Conservation (phyloP, 1,140 invertebrate species). For the Panonychus citri region DNA sequence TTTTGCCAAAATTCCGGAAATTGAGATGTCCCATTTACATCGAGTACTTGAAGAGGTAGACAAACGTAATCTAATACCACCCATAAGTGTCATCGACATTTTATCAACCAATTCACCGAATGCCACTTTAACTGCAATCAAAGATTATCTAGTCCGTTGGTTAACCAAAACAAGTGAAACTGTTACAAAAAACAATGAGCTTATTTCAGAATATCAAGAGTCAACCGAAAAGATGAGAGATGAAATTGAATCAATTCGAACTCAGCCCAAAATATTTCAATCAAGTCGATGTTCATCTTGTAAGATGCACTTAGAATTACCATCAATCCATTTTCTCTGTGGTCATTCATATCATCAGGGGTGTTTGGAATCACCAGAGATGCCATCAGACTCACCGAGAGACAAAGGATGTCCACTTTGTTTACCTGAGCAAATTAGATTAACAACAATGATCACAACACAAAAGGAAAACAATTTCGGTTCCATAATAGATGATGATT, state of each 20-base stretch:
- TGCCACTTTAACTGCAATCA: constrained; percentile 41
- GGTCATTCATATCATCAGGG: constrained; percentile 80
- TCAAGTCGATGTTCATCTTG: constrained; percentile 63
- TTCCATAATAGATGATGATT: no score
- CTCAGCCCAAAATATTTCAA: constrained; percentile 43
- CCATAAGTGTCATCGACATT: constrained; percentile 58
- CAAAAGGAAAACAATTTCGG: no score
- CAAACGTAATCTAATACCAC: constrained; percentile 51
- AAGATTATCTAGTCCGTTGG: constrained; percentile 47
- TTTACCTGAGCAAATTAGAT: constrained; percentile 35
- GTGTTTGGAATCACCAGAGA: constrained; percentile 60
- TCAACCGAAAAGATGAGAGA: constrained; percentile 50
- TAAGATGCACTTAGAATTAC: constrained; percentile 58
- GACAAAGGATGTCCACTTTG: constrained; percentile 65
- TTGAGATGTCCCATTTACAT: constrained; percentile 29
- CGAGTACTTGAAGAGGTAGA: constrained; percentile 46
- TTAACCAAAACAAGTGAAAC: constrained; percentile 49
- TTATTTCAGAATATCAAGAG: constrained; percentile 45
- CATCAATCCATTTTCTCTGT: constrained; percentile 79
- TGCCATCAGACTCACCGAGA: no score
- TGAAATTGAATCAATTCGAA: constrained; percentile 48
- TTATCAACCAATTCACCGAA: constrained; percentile 36
- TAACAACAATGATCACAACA: neutral
- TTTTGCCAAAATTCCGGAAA: constrained; percentile 34
- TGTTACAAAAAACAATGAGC: constrained; percentile 44